These are phyloP conservation scores for Cheirogaleus major DNA, from an alignment of 2,797 vertebrate genomes.

Conservation along the genomic window DNA sequence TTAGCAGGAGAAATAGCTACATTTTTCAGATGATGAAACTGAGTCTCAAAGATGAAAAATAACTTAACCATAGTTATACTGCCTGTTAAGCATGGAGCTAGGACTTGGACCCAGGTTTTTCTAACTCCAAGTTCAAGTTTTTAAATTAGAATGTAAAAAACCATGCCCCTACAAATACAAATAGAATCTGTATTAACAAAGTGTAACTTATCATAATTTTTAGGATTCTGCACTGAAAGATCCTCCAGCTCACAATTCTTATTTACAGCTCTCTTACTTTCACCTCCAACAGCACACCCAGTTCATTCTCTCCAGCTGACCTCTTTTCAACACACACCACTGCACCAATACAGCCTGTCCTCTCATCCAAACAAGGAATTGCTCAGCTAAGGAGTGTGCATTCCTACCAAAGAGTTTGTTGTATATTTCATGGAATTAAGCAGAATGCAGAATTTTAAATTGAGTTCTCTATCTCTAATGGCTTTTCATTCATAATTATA, in stretches of 20 bases:
- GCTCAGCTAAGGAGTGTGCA: conserved; percentile 24
- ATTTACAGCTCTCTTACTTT: conserved; percentile 20
- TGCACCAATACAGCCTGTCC: not conserved
- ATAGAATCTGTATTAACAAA: not conserved
- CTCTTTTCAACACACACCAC: not conserved
- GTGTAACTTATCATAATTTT: not conserved
- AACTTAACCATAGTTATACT: not conserved
- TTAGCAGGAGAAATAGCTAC: not conserved
- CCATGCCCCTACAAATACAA: not conserved
- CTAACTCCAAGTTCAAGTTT: not conserved
- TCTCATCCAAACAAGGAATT: conserved; percentile 20
- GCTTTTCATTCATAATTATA: conserved; percentile 71
- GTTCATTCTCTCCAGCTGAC: conserved; percentile 24
- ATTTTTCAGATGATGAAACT: not conserved
- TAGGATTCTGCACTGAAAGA: not conserved
- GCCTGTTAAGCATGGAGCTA: not conserved
- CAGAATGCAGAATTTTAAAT: conserved; percentile 64
- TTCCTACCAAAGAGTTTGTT: not conserved
- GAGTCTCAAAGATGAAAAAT: not conserved
- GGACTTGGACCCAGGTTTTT: not conserved
- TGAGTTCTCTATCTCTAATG: conserved; percentile 38
- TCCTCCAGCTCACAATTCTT: not conserved
- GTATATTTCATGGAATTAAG: conserved; percentile 58
- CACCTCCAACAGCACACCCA: conserved; percentile 16
- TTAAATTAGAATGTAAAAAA: conserved; percentile 31